Evolutionary conservation across 1,140 invertebrate species (phyloP).

Genomic region (Bombus fervidus): DNA sequence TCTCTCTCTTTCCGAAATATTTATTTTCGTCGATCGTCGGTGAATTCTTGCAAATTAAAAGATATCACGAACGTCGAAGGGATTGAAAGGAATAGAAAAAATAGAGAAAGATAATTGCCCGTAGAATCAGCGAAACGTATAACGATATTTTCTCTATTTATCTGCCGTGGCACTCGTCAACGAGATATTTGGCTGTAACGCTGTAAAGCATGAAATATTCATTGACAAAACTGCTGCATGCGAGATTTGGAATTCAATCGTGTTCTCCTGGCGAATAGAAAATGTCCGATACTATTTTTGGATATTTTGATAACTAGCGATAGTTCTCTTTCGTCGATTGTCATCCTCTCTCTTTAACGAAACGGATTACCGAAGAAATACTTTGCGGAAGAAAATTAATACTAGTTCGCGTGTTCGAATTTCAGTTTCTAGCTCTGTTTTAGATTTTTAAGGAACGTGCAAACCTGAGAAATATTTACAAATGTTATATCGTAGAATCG

Average conservation of each 20-base stretch:
- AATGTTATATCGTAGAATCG: too few species aligned
- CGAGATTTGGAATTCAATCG: slow-evolving; percentile 7
- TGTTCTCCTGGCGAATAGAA: background rate
- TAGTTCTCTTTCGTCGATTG: too few species aligned
- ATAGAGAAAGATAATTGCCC: background rate
- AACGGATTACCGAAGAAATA: background rate
- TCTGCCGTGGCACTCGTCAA: background rate
- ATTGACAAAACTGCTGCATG: background rate
- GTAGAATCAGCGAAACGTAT: background rate
- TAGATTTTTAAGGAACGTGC: accelerated
- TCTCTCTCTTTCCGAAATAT: background rate
- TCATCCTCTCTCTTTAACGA: background rate
- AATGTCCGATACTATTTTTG: background rate
- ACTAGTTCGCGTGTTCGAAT: too few species aligned
- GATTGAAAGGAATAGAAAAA: background rate
- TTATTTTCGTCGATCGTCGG: background rate
- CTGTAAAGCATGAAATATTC: background rate
- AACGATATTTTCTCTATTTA: background rate
- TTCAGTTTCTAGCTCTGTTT: too few species aligned
- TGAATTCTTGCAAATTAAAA: background rate
- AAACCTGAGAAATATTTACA: too few species aligned
- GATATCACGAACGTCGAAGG: accelerated
- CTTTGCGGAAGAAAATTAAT: background rate
- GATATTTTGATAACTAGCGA: background rate
- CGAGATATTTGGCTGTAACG: too few species aligned